These are phyloP conservation scores for Microplitis manilae DNA, from an alignment of 2,888 invertebrate genomes.

Conservation along the genomic window DNA sequence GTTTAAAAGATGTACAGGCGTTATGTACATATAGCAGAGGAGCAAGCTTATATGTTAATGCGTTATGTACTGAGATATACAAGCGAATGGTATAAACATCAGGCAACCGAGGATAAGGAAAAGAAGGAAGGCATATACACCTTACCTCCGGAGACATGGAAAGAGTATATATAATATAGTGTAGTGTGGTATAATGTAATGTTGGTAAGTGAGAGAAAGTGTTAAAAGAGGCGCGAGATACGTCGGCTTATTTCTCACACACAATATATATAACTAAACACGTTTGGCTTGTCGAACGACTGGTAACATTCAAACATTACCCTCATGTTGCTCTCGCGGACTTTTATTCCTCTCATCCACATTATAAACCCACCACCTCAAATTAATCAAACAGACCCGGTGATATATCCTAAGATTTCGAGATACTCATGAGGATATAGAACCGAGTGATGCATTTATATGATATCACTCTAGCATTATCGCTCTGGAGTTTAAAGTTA, in stretches of 20 bases:
- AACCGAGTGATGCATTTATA: not conserved
- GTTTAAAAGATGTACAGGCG: conserved; percentile 9
- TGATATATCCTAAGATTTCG: conserved; percentile 15
- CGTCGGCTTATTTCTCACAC: conserved; percentile 41
- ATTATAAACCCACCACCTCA: conserved; percentile 48
- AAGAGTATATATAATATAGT: conserved; percentile 4
- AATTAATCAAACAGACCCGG: conserved; percentile 62
- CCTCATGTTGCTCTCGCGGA: conserved; percentile 33
- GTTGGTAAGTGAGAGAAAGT: not conserved
- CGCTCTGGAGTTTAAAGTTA: not conserved
- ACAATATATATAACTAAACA: conserved; percentile 18
- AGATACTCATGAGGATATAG: not conserved
- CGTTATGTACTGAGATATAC: conserved; percentile 45
- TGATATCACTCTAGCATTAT: not conserved
- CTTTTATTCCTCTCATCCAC: conserved; percentile 43
- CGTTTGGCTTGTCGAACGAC: conserved; percentile 62
- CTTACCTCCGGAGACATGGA: not conserved
- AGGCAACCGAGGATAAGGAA: conserved; percentile 29
- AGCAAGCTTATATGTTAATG: conserved; percentile 47
- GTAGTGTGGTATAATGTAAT: not conserved
- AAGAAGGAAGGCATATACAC: not conserved
- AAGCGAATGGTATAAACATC: conserved; percentile 35
- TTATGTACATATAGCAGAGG: conserved; percentile 37
- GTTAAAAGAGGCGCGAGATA: conserved; percentile 41
- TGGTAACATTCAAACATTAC: conserved; percentile 52